Evolutionary conservation across 2,888 invertebrate genomes (phyloP), one percentile per base, ranked within the genome.

Genomic region (Eupithecia dodoneata): DNA sequence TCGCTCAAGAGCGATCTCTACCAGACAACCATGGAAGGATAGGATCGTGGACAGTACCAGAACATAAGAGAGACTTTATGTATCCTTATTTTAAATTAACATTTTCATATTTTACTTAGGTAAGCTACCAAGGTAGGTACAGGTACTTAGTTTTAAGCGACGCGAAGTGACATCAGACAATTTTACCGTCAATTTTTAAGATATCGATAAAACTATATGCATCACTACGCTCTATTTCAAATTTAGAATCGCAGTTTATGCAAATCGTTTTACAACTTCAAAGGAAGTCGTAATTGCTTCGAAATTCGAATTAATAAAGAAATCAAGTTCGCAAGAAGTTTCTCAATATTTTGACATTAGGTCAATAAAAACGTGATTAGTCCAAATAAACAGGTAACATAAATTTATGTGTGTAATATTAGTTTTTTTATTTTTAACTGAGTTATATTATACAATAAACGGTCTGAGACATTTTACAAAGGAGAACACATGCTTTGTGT

Each of bases 241-340:
- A 75, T 72, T 65, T 41, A 71, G 59, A 75, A 73, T 75, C 52
- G 44, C 72, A 77, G 69, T 76, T 76, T 76, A 76, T 76, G 76
- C 75, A 76, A 79, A 71, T 47, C 75, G 73, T 72, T 77, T 77
- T 77, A 77, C 66, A 65, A 76, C 77, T 80, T 82, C 74, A 78
- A 73, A 75, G 80, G 76, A 76, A 73, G 76, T 75, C 76, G 76
- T 78, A 77, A 82, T 79, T 79, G 79, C 59, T 76, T 67, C 45
- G 63, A 73, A 78, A 72, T 73, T 47, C 18, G 70, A 76, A 74
- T 75, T 75, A 75, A 71, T 71, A 73, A 55, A 71, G 55, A 76
- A 71, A 78, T 76, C 63, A 66, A 74, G 72, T 78, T 74, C 52
- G 73, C 49, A 63, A 75, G 71, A 72, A 74, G 78, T 76, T 75